These are phyloP conservation scores for Synanthedon vespiformis DNA, from an alignment of 2,888 invertebrate species.

Conservation along the genomic window DNA sequence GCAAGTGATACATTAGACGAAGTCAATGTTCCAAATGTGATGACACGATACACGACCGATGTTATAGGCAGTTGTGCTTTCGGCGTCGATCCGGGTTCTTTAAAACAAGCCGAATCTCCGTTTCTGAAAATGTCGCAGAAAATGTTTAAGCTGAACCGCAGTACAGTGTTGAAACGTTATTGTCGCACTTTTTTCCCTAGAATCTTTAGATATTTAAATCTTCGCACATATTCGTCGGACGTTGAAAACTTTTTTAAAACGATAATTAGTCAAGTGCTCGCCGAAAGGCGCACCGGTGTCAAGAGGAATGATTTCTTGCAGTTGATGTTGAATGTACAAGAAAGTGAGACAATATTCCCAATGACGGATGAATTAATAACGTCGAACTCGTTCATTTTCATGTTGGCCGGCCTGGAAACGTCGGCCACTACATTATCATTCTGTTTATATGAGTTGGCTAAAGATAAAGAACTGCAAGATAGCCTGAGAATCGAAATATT, in stretches of 20 bases:
- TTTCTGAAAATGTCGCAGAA: constrained; percentile 57
- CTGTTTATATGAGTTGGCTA: constrained; percentile 56
- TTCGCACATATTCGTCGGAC: constrained; percentile 48
- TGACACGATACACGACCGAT: constrained; percentile 56
- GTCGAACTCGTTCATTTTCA: constrained; percentile 64
- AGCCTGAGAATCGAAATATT: constrained; percentile 38
- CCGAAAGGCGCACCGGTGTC: constrained; percentile 39
- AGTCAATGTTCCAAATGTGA: constrained; percentile 44
- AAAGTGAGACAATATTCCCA: constrained; percentile 33
- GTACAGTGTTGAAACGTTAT: constrained; percentile 49
- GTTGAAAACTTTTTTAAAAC: constrained; percentile 52
- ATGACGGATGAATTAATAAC: constrained; percentile 63
- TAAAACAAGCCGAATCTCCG: constrained; percentile 48
- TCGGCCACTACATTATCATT: constrained; percentile 57
- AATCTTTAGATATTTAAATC: constrained; percentile 53
- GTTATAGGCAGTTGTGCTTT: constrained; percentile 63
- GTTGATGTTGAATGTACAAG: constrained; percentile 59
- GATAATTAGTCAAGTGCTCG: constrained; percentile 50
- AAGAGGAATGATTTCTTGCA: constrained; percentile 56
- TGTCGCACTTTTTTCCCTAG: constrained; percentile 54
- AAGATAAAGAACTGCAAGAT: constrained; percentile 46
- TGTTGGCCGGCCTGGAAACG: constrained; percentile 61
- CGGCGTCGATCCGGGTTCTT: constrained; percentile 51
- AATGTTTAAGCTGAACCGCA: constrained; percentile 50
- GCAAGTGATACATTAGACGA: constrained; percentile 28